These are phyloP conservation scores for Araneus ventricosus DNA, from an alignment of 1,140 invertebrate species.

Conservation along the genomic window DNA sequence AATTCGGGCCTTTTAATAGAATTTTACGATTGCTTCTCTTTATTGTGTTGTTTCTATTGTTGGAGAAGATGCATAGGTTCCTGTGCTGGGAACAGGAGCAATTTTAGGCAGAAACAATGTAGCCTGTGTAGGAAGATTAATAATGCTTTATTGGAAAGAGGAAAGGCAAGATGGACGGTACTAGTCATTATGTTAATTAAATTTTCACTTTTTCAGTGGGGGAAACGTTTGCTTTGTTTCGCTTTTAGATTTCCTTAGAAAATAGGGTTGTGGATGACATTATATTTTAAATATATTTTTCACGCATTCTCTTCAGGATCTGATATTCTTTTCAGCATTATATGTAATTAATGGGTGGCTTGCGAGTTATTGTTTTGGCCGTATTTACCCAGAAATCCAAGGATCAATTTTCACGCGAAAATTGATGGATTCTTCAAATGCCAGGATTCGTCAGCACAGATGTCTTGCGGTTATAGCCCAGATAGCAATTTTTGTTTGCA, in stretches of 20 bases:
- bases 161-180: neutral
- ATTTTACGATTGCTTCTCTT: constrained; percentile 32
- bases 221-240: neutral
- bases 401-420: too few species aligned
- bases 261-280: neutral
- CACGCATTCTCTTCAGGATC: too few species aligned
- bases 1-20: constrained; percentile 35
- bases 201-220: neutral
- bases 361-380: too few species aligned
- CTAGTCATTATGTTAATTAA: constrained; percentile 9
- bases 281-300: too few species aligned
- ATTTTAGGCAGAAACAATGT: neutral
- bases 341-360: too few species aligned
- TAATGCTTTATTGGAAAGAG: neutral
- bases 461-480: too few species aligned
- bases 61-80: neutral
- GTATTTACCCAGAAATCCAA: too few species aligned
- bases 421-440: too few species aligned
- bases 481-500: too few species aligned
- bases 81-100: neutral
- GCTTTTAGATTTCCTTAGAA: neutral
- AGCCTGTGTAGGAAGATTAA: neutral
- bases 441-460: too few species aligned
- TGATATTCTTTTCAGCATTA: too few species aligned
- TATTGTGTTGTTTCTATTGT: constrained; percentile 28